Evolutionary conservation across 2,888 invertebrate genomes (phyloP).

Genomic region (Drosophila affinis): DNA sequence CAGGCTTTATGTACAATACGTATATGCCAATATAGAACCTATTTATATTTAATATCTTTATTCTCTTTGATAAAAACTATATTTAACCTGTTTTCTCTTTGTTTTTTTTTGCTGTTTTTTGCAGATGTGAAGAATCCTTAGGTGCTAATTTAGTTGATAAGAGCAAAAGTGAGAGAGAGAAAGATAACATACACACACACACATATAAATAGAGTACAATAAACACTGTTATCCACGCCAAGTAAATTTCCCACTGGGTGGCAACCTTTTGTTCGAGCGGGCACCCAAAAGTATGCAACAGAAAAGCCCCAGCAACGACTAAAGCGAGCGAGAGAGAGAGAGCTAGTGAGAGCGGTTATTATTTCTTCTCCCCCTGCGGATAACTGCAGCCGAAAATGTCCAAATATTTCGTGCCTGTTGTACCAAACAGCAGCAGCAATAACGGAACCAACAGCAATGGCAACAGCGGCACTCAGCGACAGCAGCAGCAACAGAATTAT

Average conservation of each 20-base stretch:
- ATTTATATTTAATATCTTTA: no score
- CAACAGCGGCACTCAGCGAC: conserved; percentile 47
- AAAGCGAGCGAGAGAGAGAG: conserved; percentile 19
- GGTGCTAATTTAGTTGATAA: conserved; percentile 84
- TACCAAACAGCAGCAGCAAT: conserved; percentile 67
- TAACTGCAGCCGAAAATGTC: conserved; percentile 76
- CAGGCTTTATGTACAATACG: conserved; percentile 27
- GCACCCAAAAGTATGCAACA: conserved; percentile 69
- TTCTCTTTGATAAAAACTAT: background rate
- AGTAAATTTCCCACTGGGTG: conserved; percentile 51
- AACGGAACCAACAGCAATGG: conserved; percentile 50
- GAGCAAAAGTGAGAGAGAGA: conserved; percentile 58
- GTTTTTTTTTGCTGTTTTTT: conserved; percentile 56
- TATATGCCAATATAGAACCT: background rate
- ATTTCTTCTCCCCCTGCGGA: conserved; percentile 50
- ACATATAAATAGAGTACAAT: conserved; percentile 56
- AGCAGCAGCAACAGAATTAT: conserved; percentile 53
- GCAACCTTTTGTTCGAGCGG: conserved; percentile 47
- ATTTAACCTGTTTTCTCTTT: conserved; percentile 25
- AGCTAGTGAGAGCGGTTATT: conserved; percentile 27
- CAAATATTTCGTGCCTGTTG: conserved; percentile 76
- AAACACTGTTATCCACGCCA: conserved; percentile 31
- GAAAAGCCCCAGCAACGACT: conserved; percentile 26
- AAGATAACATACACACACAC: conserved; percentile 3
- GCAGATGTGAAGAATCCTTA: conserved; percentile 84